These are phyloP conservation scores for Odontothrips loti DNA, from an alignment of 2,888 invertebrate genomes.

Conservation along the genomic window DNA sequence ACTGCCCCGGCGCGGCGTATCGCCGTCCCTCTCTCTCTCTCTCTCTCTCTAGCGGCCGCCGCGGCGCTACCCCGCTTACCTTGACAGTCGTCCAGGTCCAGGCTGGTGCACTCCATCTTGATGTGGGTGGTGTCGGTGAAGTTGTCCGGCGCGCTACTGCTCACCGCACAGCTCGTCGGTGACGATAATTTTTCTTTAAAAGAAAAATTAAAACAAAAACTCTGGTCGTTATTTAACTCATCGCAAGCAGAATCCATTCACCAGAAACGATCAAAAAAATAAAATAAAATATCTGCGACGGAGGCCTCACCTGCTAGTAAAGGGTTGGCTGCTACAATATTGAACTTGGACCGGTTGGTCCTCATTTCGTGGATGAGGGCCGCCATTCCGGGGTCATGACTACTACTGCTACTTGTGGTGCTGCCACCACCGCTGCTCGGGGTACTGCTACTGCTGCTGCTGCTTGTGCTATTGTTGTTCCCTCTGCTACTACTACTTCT, in stretches of 20 bases:
- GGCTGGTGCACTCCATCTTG: conserved; percentile 14
- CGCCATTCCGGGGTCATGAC: conserved; percentile 31
- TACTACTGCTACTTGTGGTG: conserved; percentile 31
- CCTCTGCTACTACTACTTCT: conserved; percentile 16
- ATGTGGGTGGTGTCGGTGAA: conserved; percentile 5
- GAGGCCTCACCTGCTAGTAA: conserved; percentile 70
- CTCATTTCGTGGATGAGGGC: conserved; percentile 41
- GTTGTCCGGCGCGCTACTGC: neutral
- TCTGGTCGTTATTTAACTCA: no score
- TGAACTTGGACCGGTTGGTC: conserved; percentile 50
- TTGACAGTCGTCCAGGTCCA: conserved; percentile 10
- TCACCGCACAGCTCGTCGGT: neutral
- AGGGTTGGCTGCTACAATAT: conserved; percentile 82
- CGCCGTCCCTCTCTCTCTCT: neutral
- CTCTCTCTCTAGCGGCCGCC: neutral
- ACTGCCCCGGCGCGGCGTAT: neutral
- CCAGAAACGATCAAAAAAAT: neutral
- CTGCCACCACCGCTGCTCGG: conserved; percentile 30
- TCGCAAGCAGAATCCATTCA: no score
- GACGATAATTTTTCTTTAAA: neutral
- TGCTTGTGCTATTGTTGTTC: neutral
- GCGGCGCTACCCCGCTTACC: conserved; percentile 7
- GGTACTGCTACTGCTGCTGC: conserved; percentile 37
- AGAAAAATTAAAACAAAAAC: no score
- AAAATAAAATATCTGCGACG: neutral